phyloP scores from a whole-genome alignment of 2,797 vertebrate genomes.

The Urophycis tenuis region DNA sequence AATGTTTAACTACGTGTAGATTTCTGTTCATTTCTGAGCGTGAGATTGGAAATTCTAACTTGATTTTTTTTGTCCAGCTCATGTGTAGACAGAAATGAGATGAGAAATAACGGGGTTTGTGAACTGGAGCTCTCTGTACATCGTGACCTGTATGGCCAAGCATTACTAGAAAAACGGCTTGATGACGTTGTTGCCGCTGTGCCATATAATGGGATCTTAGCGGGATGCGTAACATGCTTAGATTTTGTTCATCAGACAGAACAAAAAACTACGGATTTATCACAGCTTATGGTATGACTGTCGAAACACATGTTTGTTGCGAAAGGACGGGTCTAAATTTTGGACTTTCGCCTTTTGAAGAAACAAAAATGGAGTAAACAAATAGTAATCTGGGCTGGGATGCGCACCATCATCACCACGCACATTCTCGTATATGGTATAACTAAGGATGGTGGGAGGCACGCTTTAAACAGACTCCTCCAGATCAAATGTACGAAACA shows the following conservation, averaged over 20 bases:
- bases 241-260: neutral
- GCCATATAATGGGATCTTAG: neutral
- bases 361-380: slow-evolving; percentile 3
- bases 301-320: neutral
- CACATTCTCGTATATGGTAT: neutral
- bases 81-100: neutral
- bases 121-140: neutral
- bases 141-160: neutral
- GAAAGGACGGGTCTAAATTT: neutral
- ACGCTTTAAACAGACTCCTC: neutral
- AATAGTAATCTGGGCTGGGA: neutral
- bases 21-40: neutral
- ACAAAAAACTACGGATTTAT: neutral
- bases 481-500: neutral
- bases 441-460: neutral
- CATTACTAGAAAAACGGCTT: neutral
- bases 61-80: neutral
- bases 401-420: neutral
- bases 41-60: neutral
- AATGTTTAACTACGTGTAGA: neutral
- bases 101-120: neutral
- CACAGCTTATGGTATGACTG: neutral
- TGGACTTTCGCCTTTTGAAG: neutral
- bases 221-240: neutral
- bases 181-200: neutral